Evolutionary conservation across 2,113 vertebrate species (phyloP).

Genomic region (Todiramphus saurophagus): DNA sequence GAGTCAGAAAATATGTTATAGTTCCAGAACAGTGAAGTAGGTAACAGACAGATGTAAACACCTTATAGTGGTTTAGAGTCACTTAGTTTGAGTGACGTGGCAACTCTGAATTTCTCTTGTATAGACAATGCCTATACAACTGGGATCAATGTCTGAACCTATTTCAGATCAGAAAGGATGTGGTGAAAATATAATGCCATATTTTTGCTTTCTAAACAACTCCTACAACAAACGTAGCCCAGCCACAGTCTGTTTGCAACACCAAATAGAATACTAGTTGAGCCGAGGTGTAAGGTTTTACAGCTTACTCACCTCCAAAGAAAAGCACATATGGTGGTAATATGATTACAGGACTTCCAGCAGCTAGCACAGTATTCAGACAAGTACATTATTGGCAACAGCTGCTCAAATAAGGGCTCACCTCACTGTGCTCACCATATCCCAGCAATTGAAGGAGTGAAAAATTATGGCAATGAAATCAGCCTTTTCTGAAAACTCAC

Average conservation of each 20-base stretch:
- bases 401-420: constrained; percentile 34
- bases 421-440: not conserved
- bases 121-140: not conserved
- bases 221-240: not conserved
- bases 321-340: not conserved
- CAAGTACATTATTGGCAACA: constrained; percentile 27
- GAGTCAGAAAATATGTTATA: not conserved
- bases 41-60: not conserved
- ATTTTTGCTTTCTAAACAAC: not conserved
- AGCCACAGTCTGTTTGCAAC: not conserved
- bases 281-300: not conserved
- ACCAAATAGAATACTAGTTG: not conserved
- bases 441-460: not conserved
- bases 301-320: not conserved
- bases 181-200: not conserved
- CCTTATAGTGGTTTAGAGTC: not conserved
- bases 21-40: not conserved
- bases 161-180: not conserved
- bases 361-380: not conserved
- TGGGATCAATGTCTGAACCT: not conserved
- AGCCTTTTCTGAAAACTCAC: not conserved
- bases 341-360: constrained; percentile 26
- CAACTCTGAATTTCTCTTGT: not conserved
- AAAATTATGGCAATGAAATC: constrained; percentile 19
- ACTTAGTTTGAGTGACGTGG: not conserved